phyloP scores from a whole-genome alignment of 2,797 vertebrate species.

The Myiotriccus ornatus region DNA sequence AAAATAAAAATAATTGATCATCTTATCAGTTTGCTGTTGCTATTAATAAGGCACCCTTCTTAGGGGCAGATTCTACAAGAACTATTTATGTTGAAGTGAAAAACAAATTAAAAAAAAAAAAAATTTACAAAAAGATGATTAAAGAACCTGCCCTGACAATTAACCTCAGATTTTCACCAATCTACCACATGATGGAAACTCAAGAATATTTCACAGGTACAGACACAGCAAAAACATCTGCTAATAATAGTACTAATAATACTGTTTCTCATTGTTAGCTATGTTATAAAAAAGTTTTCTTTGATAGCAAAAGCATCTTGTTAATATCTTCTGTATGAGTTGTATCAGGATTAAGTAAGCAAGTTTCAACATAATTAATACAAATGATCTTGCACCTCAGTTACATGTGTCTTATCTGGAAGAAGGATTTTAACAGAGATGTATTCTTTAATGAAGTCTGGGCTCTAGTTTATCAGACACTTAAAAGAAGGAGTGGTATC shows the following conservation, averaged over 20 bases:
- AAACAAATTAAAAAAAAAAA: neutral
- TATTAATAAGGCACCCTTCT: neutral
- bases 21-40: neutral
- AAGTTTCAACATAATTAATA: neutral
- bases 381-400: neutral
- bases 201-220: neutral
- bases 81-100: neutral
- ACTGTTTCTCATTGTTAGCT: neutral
- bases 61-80: neutral
- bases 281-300: neutral
- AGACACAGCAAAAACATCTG: neutral
- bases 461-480: neutral
- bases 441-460: constrained; percentile 7
- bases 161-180: neutral
- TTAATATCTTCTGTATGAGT: neutral
- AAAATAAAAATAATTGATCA: neutral
- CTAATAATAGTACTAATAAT: neutral
- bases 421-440: neutral
- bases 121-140: neutral
- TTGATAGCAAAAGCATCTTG: neutral
- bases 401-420: neutral
- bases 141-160: neutral
- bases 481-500: neutral
- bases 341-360: neutral
- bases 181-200: neutral